Percentiles rank a stretch among this genome's conserved stretches.
These are phyloP conservation scores for Tortricodes alternella DNA, from an alignment of 2,888 invertebrate species.

Conservation along the genomic window DNA sequence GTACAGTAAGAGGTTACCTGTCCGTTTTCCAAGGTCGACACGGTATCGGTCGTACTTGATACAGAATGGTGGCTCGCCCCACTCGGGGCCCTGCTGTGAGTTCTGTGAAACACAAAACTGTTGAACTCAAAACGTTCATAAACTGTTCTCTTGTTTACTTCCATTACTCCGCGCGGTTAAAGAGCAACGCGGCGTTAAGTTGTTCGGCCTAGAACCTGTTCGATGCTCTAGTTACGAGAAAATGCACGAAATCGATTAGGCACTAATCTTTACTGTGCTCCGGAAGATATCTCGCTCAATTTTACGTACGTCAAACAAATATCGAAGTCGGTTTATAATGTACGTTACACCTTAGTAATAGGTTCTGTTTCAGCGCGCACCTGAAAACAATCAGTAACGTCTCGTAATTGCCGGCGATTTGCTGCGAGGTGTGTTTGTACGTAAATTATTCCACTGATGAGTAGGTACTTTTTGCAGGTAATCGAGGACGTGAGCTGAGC, in stretches of 20 bases:
- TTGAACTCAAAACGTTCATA: slow-evolving; percentile 12
- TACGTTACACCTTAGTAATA: slow-evolving; percentile 9
- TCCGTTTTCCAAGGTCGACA: slow-evolving; percentile 79
- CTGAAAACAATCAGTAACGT: slow-evolving; percentile 15
- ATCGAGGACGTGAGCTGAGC: slow-evolving; percentile 2
- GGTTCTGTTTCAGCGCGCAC: slow-evolving; percentile 1
- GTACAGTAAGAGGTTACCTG: slow-evolving; percentile 54
- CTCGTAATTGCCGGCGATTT: slow-evolving; percentile 20
- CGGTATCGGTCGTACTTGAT: slow-evolving; percentile 72
- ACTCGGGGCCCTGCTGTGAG: slow-evolving; percentile 77
- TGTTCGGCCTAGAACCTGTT: slow-evolving; percentile 16
- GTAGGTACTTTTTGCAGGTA: too few relatives aligned
- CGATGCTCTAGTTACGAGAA: slow-evolving; percentile 28
- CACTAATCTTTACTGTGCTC: slow-evolving; percentile 8
- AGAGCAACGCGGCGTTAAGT: slow-evolving; percentile 18
- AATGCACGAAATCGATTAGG: slow-evolving; percentile 29
- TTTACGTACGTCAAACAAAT: slow-evolving; percentile 16
- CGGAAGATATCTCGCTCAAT: slow-evolving; percentile 24
- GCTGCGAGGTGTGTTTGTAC: slow-evolving; percentile 12
- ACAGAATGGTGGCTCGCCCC: slow-evolving; percentile 79
- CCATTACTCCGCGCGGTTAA: slow-evolving; percentile 20
- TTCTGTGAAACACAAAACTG: slow-evolving; percentile 51
- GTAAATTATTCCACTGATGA: slow-evolving; percentile 8
- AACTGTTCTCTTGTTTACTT: slow-evolving; percentile 21
- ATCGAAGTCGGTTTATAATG: not conserved